A percentile compares a stretch with the other conserved stretches of the same genome.
Evolutionary conservation across 1,140 invertebrate genomes (phyloP).

Genomic region (Hylaeus anthracinus): DNA sequence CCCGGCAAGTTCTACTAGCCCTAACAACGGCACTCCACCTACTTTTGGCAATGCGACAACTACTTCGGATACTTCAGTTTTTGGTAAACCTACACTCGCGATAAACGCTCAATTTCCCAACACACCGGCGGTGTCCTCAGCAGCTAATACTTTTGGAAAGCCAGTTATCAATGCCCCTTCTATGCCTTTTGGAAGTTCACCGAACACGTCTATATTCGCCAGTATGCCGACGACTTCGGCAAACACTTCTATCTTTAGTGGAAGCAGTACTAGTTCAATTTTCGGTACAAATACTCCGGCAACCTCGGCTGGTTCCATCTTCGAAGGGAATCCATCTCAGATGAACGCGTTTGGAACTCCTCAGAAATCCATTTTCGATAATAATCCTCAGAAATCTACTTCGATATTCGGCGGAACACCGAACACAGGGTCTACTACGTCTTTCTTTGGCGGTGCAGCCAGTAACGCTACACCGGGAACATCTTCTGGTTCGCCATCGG

Average conservation of each 20-base stretch:
- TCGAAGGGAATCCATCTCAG: conserved; percentile 46
- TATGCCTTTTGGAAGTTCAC: conserved; percentile 37
- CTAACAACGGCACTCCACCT: conserved; percentile 4
- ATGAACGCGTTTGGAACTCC: conserved; percentile 36
- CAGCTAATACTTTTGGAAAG: conserved; percentile 45
- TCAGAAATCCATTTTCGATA: conserved; percentile 48
- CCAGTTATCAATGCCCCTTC: conserved; percentile 36
- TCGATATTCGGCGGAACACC: conserved; percentile 50
- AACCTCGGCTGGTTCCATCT: conserved; percentile 49
- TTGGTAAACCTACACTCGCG: conserved; percentile 48
- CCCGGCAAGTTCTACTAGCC: conserved; percentile 3
- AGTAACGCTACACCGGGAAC: conserved; percentile 20
- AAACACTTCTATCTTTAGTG: conserved; percentile 48
- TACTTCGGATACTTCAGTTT: conserved; percentile 50
- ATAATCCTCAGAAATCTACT: conserved; percentile 37
- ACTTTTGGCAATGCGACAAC: conserved; percentile 30
- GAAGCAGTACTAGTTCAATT: conserved; percentile 34
- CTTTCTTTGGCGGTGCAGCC: conserved; percentile 55
- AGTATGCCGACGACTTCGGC: conserved; percentile 27
- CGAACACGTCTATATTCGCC: conserved; percentile 34
- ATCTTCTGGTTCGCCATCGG: conserved; percentile 16
- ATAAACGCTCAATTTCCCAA: conserved; percentile 32
- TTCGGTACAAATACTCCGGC: conserved; percentile 54
- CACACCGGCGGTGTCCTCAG: conserved; percentile 22
- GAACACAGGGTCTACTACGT: conserved; percentile 11